Conservation (phyloP, 2,888 invertebrate species). For the Ceraclea dissimilis region DNA sequence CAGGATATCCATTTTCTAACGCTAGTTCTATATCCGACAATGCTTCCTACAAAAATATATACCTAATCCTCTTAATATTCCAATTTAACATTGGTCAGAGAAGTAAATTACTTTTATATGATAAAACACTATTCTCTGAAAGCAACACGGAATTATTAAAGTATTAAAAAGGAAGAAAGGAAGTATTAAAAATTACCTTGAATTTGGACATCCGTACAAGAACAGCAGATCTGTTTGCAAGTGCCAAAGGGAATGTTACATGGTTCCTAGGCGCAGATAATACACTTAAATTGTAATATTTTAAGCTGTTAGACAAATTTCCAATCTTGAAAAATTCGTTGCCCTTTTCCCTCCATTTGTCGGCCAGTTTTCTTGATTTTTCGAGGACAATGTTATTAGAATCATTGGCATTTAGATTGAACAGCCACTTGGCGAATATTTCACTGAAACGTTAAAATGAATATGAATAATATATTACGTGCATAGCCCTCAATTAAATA, state of each 20-base stretch:
- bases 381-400: not conserved
- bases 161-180: too few relatives aligned
- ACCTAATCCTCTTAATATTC: too few relatives aligned
- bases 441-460: slow-evolving; percentile 7
- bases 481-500: too few relatives aligned
- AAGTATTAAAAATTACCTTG: slow-evolving; percentile 48
- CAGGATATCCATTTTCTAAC: slow-evolving; percentile 54
- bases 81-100: too few relatives aligned
- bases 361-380: slow-evolving; percentile 38
- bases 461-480: not conserved
- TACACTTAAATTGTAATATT: slow-evolving; percentile 56
- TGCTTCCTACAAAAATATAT: slow-evolving; percentile 47
- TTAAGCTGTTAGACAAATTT: slow-evolving; percentile 45
- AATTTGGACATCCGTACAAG: slow-evolving; percentile 52
- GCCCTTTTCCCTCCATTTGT: slow-evolving; percentile 45
- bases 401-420: not conserved
- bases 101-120: too few relatives aligned
- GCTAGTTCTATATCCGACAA: slow-evolving; percentile 56
- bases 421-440: slow-evolving; percentile 15
- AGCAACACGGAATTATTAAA: too few relatives aligned
- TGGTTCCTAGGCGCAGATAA: slow-evolving; percentile 48
- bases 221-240: slow-evolving; percentile 64
- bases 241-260: slow-evolving; percentile 52
- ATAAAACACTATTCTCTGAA: too few relatives aligned
- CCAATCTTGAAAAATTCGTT: slow-evolving; percentile 52